These are phyloP conservation scores for Dascillus cervinus DNA, from an alignment of 2,888 invertebrate genomes.

Conservation along the genomic window DNA sequence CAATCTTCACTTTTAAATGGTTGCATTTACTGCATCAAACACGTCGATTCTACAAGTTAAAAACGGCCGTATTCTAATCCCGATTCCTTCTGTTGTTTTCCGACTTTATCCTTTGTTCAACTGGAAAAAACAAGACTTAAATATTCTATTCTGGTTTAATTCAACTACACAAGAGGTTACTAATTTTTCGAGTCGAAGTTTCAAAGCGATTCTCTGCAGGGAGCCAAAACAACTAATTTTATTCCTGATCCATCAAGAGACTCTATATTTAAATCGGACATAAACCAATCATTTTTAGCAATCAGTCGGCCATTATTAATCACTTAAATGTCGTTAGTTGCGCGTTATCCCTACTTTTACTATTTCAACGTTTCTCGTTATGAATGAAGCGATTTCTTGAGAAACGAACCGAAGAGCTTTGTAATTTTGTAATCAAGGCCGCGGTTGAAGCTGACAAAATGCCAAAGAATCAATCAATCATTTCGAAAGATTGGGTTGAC, in stretches of 20 bases:
- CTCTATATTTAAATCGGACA: conserved; percentile 31
- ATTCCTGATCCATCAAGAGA: conserved; percentile 37
- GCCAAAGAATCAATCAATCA: no score
- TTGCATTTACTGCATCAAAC: conserved; percentile 26
- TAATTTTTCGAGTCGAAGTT: conserved; percentile 30
- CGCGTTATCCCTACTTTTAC: no score
- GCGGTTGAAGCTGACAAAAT: no score
- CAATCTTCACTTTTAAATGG: conserved; percentile 15
- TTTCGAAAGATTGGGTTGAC: no score
- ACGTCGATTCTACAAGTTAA: conserved; percentile 24
- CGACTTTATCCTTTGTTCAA: no score
- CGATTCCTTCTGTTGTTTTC: no score
- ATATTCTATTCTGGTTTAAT: conserved; percentile 14
- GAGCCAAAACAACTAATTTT: conserved; percentile 35
- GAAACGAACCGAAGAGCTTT: no score
- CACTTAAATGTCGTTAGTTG: conserved; percentile 16
- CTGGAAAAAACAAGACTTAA: no score
- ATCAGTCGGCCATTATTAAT: conserved; percentile 29
- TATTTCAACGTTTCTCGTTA: no score
- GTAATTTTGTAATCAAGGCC: no score
- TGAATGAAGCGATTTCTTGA: no score
- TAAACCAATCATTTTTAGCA: conserved; percentile 32
- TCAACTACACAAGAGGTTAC: conserved; percentile 24
- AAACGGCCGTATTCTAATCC: conserved; percentile 14
- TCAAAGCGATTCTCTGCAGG: conserved; percentile 30